Evolutionary conservation across 2,888 invertebrate genomes (phyloP).

Genomic region (Schrankia costaestrigalis): DNA sequence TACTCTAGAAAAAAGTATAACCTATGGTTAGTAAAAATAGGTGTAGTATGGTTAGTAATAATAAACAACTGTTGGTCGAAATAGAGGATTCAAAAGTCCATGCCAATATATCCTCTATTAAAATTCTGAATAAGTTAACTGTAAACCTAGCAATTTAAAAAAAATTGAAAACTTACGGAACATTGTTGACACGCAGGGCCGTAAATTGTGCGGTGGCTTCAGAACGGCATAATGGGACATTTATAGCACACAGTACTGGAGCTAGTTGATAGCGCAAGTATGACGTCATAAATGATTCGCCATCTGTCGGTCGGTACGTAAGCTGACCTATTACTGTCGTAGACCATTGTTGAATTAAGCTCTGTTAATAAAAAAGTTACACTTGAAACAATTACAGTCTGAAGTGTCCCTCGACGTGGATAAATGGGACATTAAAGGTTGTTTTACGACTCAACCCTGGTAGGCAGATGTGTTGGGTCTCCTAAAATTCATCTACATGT

Average conservation of each 20-base stretch:
- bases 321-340: conserved; percentile 42
- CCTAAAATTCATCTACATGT: no score
- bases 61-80: no score
- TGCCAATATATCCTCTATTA: no score
- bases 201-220: conserved; percentile 48
- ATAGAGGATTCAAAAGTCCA: no score
- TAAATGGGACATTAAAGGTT: no score
- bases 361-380: conserved; percentile 30
- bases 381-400: neutral
- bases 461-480: no score
- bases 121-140: no score
- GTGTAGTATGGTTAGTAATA: neutral
- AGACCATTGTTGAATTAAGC: conserved; percentile 47
- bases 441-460: no score
- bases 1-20: conserved; percentile 42
- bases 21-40: neutral
- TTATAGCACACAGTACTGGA: conserved; percentile 52
- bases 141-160: no score
- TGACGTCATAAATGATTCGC: conserved; percentile 60
- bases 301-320: conserved; percentile 38
- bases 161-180: conserved; percentile 41
- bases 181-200: conserved; percentile 20
- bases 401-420: no score
- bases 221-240: conserved; percentile 38
- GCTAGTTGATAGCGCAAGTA: conserved; percentile 64